Conservation (phyloP, 2,797 vertebrate genomes). For the Ciconia nigra region DNA sequence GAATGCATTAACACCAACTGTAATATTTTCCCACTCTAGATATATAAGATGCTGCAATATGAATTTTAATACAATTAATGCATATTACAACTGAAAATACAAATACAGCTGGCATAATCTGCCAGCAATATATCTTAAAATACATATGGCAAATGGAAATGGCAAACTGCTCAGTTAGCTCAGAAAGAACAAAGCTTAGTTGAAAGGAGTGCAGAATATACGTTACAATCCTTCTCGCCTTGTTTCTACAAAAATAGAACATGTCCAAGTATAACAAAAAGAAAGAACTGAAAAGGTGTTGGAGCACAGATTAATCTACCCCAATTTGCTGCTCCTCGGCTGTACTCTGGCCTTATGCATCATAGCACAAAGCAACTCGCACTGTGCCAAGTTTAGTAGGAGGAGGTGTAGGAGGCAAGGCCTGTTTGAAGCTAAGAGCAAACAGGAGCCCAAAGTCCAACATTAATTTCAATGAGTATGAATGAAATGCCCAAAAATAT, state of each 20-base stretch:
- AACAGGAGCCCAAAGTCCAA: background rate
- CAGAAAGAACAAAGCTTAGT: background rate
- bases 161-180: background rate
- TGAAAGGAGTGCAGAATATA: background rate
- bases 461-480: background rate
- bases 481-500: background rate
- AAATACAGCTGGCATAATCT: background rate
- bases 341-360: background rate
- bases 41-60: background rate
- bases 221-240: background rate
- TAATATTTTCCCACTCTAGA: background rate
- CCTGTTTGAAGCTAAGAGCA: background rate
- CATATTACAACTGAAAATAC: background rate
- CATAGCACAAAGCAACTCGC: background rate
- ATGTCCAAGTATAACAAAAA: background rate
- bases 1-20: background rate
- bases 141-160: background rate
- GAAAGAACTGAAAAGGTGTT: background rate
- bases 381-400: background rate
- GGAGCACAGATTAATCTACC: background rate
- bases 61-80: background rate
- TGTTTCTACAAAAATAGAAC: slow-evolving; percentile 12
- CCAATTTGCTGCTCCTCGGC: background rate
- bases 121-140: background rate
- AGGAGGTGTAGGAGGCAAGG: background rate